phyloP scores from a whole-genome alignment of 2,113 vertebrate species.

The Pygathrix nemaeus region DNA sequence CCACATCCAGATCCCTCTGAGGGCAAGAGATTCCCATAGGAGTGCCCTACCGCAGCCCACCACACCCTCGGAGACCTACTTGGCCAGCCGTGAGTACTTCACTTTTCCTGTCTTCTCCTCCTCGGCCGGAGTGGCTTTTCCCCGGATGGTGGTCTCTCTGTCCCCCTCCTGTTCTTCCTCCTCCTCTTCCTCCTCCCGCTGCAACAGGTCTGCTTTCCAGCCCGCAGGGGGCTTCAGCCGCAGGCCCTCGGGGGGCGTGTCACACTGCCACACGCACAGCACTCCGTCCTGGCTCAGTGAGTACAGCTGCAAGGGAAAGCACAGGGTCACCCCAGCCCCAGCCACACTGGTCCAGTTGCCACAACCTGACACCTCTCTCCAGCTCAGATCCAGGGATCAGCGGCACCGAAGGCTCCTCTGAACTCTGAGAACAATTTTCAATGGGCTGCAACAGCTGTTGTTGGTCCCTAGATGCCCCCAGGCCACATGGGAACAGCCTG shows the following conservation, averaged over 20 bases:
- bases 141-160: slow-evolving; percentile 86
- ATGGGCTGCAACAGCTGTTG: background rate
- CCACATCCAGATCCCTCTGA: background rate
- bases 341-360: background rate
- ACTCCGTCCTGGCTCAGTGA: slow-evolving; percentile 95
- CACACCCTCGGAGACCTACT: slow-evolving; percentile 85
- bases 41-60: accelerated
- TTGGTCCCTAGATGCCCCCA: background rate
- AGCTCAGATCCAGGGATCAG: accelerated
- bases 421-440: accelerated
- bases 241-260: slow-evolving; percentile 90
- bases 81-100: slow-evolving; percentile 88
- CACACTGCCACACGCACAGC: slow-evolving; percentile 95
- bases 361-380: background rate
- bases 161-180: slow-evolving; percentile 78
- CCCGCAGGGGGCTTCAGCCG: slow-evolving; percentile 78
- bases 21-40: too few species aligned
- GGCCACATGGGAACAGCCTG: background rate
- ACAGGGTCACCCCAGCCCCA: accelerated
- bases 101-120: slow-evolving; percentile 86
- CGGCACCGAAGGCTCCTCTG: accelerated
- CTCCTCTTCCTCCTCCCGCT: slow-evolving; percentile 51
- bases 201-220: slow-evolving; percentile 68
- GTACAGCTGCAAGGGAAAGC: slow-evolving; percentile 87
- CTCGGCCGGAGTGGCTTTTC: slow-evolving; percentile 82